phyloP scores from a whole-genome alignment of 2,797 vertebrate species.

The Hafferia zeledoni region DNA sequence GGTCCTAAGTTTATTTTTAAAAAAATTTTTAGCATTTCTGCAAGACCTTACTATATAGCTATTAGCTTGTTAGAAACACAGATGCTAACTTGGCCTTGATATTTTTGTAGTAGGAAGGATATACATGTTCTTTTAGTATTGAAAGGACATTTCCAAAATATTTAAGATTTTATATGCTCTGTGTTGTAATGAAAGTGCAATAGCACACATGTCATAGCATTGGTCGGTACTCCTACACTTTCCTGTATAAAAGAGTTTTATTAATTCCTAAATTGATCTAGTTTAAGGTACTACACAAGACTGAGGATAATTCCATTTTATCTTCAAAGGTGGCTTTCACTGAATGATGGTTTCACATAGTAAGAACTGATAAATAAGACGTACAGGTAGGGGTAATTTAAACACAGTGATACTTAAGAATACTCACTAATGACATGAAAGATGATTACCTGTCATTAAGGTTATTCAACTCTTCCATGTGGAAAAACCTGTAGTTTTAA shows the following conservation, averaged over 20 bases:
- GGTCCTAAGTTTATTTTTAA: not conserved
- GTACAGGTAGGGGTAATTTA: not conserved
- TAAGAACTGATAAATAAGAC: not conserved
- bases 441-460: not conserved
- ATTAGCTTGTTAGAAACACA: not conserved
- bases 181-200: not conserved
- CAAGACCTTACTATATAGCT: not conserved
- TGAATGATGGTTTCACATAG: not conserved
- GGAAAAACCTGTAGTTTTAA: not conserved
- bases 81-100: not conserved
- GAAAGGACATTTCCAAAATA: not conserved
- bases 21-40: not conserved
- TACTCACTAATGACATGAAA: not conserved
- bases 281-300: not conserved
- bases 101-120: not conserved
- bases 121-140: not conserved
- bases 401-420: not conserved
- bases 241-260: not conserved
- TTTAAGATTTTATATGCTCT: not conserved
- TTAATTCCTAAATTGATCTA: not conserved
- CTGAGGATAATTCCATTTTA: not conserved
- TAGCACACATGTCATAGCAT: not conserved
- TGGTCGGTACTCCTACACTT: not conserved
- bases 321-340: not conserved
- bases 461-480: not conserved